A percentile compares a stretch with the other conserved stretches of the same genome.
Conservation (phyloP, 2,888 invertebrate genomes). For the Perizoma flavofasciatum region DNA sequence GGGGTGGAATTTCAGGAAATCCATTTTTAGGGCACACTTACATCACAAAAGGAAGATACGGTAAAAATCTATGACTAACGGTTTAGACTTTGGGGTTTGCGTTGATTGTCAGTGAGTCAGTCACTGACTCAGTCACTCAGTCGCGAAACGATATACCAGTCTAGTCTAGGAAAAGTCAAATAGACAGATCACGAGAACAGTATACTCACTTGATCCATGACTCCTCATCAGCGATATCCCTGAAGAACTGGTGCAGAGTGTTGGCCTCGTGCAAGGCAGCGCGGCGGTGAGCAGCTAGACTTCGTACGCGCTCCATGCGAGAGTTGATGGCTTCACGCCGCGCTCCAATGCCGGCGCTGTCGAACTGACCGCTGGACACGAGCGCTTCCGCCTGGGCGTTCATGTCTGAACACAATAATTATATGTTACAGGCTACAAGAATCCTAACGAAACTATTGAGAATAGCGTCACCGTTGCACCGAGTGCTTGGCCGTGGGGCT, state of each 20-base stretch:
- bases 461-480: no score
- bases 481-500: no score
- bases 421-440: not conserved
- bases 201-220: slow-evolving; percentile 96
- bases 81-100: no score
- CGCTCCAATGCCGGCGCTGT: slow-evolving; percentile 97
- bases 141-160: no score
- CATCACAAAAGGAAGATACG: no score
- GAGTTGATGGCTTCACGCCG: slow-evolving; percentile 98
- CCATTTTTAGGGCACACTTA: no score
- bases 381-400: slow-evolving; percentile 98
- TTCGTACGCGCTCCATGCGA: slow-evolving; percentile 96
- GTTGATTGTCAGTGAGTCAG: no score
- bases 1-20: no score
- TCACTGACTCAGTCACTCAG: no score
- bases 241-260: slow-evolving; percentile 99
- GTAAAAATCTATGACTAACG: no score
- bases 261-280: slow-evolving; percentile 97
- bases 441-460: no score
- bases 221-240: slow-evolving; percentile 99
- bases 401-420: slow-evolving; percentile 85
- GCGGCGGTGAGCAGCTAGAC: slow-evolving; percentile 95
- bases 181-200: not conserved
- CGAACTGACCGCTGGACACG: slow-evolving; percentile 98
- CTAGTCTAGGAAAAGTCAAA: no score